Base-by-base conservation (phyloP, 2,113 vertebrate species). In the Sardina pilchardus region DNA sequence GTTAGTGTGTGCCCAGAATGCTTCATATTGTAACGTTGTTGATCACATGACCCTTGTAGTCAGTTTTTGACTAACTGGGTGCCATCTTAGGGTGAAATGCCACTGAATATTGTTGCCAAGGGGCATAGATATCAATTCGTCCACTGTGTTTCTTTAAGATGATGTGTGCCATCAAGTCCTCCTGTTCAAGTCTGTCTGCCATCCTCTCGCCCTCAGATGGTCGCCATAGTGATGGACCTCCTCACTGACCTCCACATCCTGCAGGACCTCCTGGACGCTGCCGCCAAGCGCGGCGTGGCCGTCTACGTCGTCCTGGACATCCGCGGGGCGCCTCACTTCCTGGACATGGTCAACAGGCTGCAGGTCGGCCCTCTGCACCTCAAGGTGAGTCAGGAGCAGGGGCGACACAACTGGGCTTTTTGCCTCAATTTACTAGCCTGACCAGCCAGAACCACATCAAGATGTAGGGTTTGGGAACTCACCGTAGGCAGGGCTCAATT, bases 221-320 rank as follows among this genome's bases (percentile, higher is more conserved):
- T 99, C 36, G 98, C 97, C 0, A 93, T 99, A 59, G 97, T 99
- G 87, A 99, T 99, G 98, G 98, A 99, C 91, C 85, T 96, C 2
- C 96, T 99, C 89, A 99, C 97, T 0, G 98, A 99, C 82, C 86
- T 96, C 0, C 97, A 99, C 44, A 97, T 99, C 91, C 96, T 99
- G 88, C 95, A 94, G 3, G 98, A 99, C 90, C 94, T 99, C 82
- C 95, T 99, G 90, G 96, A 99, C 0, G 97, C 96, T 0, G 95
- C 97, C 0, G 95, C 84, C 1, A 96, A 94, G 43, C 96, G 97
- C 56, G 93, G 92, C 3, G 96, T 99, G 48, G 93, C 97, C 0
- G 94, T 99, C 45, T 99, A 99, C 84, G 96, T 99, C 78, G 93
- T 99, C 90, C 88, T 99, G 85, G 97, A 98, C 0, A 86, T 94